phyloP scores from a whole-genome alignment of 53 echinoderm and acorn worm genomes.

The Actinopyga echinites region DNA sequence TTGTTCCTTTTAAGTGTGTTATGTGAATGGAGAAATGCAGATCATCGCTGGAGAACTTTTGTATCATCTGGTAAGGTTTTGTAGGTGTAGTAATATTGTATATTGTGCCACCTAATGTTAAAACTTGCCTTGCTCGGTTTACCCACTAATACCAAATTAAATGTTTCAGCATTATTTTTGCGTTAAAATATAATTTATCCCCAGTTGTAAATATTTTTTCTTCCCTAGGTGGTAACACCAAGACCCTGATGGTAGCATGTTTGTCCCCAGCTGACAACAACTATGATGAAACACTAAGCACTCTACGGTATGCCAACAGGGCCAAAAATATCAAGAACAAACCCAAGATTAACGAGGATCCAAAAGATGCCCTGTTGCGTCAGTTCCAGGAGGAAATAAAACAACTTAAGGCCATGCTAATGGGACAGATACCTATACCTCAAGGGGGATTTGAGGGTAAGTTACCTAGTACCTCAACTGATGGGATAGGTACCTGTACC shows the following conservation, averaged over 20 bases:
- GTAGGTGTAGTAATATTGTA: too few species aligned
- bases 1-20: too few species aligned
- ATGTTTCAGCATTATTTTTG: too few species aligned
- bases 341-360: constrained; percentile 99
- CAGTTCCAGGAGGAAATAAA: constrained; percentile 98
- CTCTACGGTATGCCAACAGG: constrained; percentile 97
- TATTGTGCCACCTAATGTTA: too few species aligned
- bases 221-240: constrained; percentile 92
- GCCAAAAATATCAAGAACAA: constrained; percentile 99
- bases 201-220: neutral
- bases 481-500: constrained; percentile 87
- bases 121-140: too few species aligned
- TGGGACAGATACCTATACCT: constrained; percentile 93
- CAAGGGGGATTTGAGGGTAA: constrained; percentile 80
- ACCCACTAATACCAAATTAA: too few species aligned
- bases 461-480: neutral
- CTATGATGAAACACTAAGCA: constrained; percentile 96
- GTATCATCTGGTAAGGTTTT: too few species aligned
- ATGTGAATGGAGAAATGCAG: too few species aligned
- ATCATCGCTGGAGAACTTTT: too few species aligned
- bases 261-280: constrained; percentile 99
- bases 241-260: constrained; percentile 99
- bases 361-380: constrained; percentile 95
- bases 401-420: constrained; percentile 92
- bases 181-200: too few species aligned